Base-by-base conservation (phyloP, 37 sponge, comb jelly and placozoan species). In the Beroe ovata region DNA sequence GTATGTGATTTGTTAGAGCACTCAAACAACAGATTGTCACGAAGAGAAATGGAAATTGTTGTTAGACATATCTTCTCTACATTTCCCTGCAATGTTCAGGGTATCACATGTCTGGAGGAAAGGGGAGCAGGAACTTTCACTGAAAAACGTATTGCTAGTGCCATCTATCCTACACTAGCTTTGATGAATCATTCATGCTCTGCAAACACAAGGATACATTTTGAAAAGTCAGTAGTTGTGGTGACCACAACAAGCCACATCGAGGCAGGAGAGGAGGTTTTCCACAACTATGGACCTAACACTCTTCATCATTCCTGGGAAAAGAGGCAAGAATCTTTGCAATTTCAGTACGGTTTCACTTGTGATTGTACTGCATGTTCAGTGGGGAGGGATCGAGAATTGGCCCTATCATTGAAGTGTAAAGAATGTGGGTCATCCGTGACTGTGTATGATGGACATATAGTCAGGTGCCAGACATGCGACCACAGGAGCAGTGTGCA, bases 131-230 rank as follows among this genome's bases (percentile, higher is more conserved):
- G 84, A n/a, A 26, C n/a, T 8, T 40, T 77, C 4, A 36, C 42
- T 2, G 84, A 77, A 11, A 35, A 42, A n/a, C 35, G 84, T 36
- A 77, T 77, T 40, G 84, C 54, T 21, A 77, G 84, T 77, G 84
- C 54, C 4, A 33, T 77, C 25, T 77, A 77, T 36, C 22, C 25
- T 6, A 42, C 47, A 4, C 47, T 77, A 40, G 84, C 84, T 42
- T 35, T 77, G 8, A 42, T 77, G 54, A 77, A 77, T 35, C 84
- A 77, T 25, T 77, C 84, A 2, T 77, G 84, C 28, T 42, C 4
- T n/a, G 54, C 84, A 16, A 77, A 77, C 47, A 77, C 84, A 77
- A 77, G 84, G 54, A 42, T 77, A 39, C 33, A 77, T 42, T 77
- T 77, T 42, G 69, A 66, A 30, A 77, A 77, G 19, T 39, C 54